Base-by-base conservation (phyloP, 1,140 invertebrate species). In the Anastrepha ludens region DNA sequence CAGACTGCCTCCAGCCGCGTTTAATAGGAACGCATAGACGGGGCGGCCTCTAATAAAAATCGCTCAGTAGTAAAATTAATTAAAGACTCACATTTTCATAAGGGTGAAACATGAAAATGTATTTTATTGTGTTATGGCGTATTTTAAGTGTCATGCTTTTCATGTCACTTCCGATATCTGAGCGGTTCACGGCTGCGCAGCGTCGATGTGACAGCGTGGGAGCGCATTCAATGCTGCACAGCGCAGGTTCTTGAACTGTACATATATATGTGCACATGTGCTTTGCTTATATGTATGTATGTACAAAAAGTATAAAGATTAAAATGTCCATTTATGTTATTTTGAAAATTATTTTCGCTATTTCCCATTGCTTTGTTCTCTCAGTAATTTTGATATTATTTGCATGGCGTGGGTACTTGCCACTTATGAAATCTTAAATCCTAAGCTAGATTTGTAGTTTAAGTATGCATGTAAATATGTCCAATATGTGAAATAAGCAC, bases 51-150 rank as follows among this genome's bases (percentile, higher is more conserved):
- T 81, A 81, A 81, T 81, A 81, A 81, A 81, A 67, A 81, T 50
- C 47, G 74, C 41, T 81, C 17, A 29, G 74, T 81, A 81, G 47
- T 81, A 81, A 81, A 81, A 81, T 81, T 81, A 81, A 81, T 81
- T 81, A 81, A 81, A 81, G 74, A 81, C 20, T 44, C n/a, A 81
- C 47, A 70, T 81, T 81, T 55, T 58, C 74, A 81, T 58, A 81
- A 81, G 74, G 74, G 74, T 81, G 74, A 81, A 81, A 81, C 47
- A 81, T 81, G 47, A 20, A 81, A 81, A 81, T 81, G 15, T 58
- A 15, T 17, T 55, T 29, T 67, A 67, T 67, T 67, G 6, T 67
- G 44, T 58, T 81, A 29, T 81, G 47, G 17, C 47, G 44, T 81
- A 41, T 41, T 44, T 4, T 78, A 78, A 78, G 70, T 81, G 74